Conservation (phyloP, 1,140 invertebrate genomes). For the Lordiphosa mommai region DNA sequence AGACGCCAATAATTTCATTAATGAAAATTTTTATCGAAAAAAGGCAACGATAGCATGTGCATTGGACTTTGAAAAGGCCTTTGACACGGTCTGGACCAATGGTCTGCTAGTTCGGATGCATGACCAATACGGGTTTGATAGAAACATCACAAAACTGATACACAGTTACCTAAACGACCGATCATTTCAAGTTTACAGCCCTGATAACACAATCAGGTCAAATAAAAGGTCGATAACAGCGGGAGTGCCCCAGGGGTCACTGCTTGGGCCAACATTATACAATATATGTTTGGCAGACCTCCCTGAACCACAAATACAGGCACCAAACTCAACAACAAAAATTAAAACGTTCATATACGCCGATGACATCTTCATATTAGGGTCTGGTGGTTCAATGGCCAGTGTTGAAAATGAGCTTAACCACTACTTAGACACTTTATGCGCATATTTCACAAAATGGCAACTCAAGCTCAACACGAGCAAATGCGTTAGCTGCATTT, state of each 20-base stretch:
- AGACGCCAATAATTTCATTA: slow-evolving; percentile 1
- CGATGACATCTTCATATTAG: slow-evolving; percentile 5
- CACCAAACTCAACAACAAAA: neutral
- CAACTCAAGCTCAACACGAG: too few species aligned
- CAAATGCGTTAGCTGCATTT: neutral
- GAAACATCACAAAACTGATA: neutral
- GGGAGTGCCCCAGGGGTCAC: slow-evolving; percentile 14
- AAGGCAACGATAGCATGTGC: slow-evolving; percentile 8
- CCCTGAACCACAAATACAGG: neutral
- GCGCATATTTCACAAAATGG: slow-evolving; percentile 1
- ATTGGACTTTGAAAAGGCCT: slow-evolving; percentile 14
- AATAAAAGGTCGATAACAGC: neutral
- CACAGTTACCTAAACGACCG: slow-evolving; percentile 7
- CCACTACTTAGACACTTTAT: neutral
- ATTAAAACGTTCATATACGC: slow-evolving; percentile 12
- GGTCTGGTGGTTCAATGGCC: neutral
- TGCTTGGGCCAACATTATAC: slow-evolving; percentile 7
- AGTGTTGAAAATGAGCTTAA: neutral
- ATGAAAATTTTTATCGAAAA: neutral
- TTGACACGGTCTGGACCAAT: slow-evolving; percentile 16
- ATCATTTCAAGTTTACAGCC: neutral
- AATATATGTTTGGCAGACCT: slow-evolving; percentile 11
- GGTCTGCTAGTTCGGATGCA: slow-evolving; percentile 17
- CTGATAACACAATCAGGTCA: neutral
- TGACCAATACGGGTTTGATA: neutral